Evolutionary conservation across 2,113 vertebrate species (phyloP).

Genomic region (Formicarius rufipectus): DNA sequence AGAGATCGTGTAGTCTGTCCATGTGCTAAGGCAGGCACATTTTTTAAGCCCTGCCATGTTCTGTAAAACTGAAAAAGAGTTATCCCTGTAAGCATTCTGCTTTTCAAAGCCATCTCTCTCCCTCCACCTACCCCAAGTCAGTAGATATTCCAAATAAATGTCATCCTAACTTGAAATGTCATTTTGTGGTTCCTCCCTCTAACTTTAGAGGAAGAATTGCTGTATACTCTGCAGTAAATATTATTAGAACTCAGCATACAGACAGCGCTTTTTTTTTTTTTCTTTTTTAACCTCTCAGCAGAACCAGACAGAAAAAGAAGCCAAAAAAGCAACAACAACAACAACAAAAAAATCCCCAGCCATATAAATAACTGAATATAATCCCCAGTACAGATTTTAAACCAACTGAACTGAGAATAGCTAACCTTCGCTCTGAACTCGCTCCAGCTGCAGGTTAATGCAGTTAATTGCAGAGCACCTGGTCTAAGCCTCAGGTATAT

Average conservation of each 20-base stretch:
- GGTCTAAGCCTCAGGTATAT: conserved; percentile 28
- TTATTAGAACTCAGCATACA: not conserved
- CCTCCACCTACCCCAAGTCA: not conserved
- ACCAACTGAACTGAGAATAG: not conserved
- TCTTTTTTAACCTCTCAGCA: not conserved
- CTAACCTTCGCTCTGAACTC: conserved; percentile 38
- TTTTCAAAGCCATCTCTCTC: conserved; percentile 14
- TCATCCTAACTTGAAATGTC: conserved; percentile 29
- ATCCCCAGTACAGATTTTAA: not conserved
- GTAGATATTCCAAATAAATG: conserved; percentile 45
- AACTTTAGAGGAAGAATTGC: conserved; percentile 11
- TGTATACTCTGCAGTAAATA: conserved; percentile 11
- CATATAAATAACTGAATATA: not conserved
- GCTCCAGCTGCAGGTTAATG: conserved; percentile 41
- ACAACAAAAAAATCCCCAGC: not conserved
- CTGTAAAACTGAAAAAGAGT: conserved; percentile 30
- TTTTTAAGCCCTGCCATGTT: conserved; percentile 22
- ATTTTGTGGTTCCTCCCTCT: conserved; percentile 8
- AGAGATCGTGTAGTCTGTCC: conserved; percentile 52
- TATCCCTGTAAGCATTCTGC: conserved; percentile 27
- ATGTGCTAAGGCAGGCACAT: conserved; percentile 47
- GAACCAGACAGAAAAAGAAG: not conserved
- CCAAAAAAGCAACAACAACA: not conserved
- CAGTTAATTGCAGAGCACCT: conserved; percentile 54
- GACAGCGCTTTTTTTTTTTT: not conserved